Conservation (phyloP, 1,140 invertebrate species). For the Cydia pomonella region DNA sequence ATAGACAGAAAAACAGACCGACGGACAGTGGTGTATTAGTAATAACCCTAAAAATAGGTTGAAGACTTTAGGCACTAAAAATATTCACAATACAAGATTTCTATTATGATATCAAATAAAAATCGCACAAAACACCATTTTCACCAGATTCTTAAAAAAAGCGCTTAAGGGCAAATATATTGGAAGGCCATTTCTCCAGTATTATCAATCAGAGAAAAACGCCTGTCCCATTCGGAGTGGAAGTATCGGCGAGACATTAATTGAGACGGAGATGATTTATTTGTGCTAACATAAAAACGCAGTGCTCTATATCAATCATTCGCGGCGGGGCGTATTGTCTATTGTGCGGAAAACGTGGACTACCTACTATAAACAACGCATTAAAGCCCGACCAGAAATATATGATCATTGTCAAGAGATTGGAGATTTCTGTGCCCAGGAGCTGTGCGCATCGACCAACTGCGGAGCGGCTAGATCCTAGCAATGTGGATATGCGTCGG, state of each 20-base stretch:
- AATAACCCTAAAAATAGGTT: too few relatives aligned
- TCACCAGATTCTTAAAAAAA: neutral
- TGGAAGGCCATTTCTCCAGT: conserved; percentile 11
- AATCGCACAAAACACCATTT: neutral
- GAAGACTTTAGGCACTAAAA: neutral
- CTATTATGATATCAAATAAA: neutral
- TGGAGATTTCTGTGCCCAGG: too few relatives aligned
- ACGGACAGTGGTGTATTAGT: too few relatives aligned
- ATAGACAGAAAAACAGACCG: too few relatives aligned
- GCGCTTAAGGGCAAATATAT: conserved; percentile 12
- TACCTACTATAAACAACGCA: neutral
- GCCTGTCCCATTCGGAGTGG: conserved; percentile 38
- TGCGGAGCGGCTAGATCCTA: too few relatives aligned
- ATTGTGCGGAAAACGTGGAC: conserved; percentile 39
- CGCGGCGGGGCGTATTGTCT: conserved; percentile 39
- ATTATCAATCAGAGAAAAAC: conserved; percentile 45
- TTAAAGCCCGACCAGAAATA: too few relatives aligned
- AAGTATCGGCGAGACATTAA: conserved; percentile 43
- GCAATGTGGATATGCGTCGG: too few relatives aligned
- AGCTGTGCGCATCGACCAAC: too few relatives aligned
- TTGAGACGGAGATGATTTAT: conserved; percentile 51
- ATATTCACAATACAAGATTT: neutral
- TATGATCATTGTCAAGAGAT: too few relatives aligned
- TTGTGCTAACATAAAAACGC: conserved; percentile 42
- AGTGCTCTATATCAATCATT: conserved; percentile 46